These are phyloP conservation scores for Pangasius krempfi DNA, from an alignment of 2,797 vertebrate genomes.

Conservation along the genomic window DNA sequence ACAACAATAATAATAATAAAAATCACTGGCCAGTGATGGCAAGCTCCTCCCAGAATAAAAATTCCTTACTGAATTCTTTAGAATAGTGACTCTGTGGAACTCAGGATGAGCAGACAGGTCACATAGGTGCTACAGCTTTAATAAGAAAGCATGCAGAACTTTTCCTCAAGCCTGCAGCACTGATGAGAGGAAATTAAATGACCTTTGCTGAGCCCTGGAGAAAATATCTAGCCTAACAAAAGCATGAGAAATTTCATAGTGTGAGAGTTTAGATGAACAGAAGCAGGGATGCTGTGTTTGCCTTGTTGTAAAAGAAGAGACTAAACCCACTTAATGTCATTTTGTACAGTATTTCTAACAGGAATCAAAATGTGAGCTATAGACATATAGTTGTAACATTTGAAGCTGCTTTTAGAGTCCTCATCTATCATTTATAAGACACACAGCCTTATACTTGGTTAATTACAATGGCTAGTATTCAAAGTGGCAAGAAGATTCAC, in stretches of 20 bases:
- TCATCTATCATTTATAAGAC: background rate
- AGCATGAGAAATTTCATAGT: background rate
- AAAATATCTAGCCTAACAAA: background rate
- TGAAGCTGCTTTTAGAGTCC: background rate
- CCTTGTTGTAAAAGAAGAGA: background rate
- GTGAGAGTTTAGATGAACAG: background rate
- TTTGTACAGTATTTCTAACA: background rate
- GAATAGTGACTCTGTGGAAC: background rate
- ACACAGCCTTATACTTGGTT: background rate
- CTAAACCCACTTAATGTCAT: background rate
- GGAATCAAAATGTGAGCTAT: background rate
- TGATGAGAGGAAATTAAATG: constrained; percentile 1
- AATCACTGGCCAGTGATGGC: background rate
- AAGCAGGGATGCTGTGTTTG: background rate
- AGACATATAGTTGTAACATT: background rate
- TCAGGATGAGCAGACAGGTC: background rate
- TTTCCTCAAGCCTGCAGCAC: background rate
- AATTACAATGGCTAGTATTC: background rate
- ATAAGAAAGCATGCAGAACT: background rate
- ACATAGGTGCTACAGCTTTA: no score
- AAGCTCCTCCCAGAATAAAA: background rate
- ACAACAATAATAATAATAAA: background rate
- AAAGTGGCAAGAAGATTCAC: background rate
- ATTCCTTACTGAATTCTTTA: background rate
- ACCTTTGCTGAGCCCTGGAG: background rate